phyloP scores from a whole-genome alignment of 1,140 invertebrate species.

The Nephotettix cincticeps region DNA sequence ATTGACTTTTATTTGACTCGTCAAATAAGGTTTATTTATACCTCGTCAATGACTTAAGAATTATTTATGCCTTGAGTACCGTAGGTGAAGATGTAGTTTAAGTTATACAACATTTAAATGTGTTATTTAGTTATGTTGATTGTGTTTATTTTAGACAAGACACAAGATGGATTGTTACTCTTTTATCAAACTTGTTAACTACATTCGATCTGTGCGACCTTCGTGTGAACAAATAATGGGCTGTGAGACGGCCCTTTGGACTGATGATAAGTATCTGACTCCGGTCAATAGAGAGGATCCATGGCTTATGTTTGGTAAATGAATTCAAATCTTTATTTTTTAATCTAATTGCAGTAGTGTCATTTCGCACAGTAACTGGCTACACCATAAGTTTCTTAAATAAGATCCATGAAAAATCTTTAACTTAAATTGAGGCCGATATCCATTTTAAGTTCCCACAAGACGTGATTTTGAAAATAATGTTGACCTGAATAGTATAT shows the following conservation, averaged over 20 bases:
- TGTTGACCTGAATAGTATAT: background rate
- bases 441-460: background rate
- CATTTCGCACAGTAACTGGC: background rate
- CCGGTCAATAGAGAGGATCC: slow-evolving; percentile 74
- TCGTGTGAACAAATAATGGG: slow-evolving; percentile 56
- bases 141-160: slow-evolving; percentile 21
- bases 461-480: background rate
- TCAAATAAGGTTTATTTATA: background rate
- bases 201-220: slow-evolving; percentile 65
- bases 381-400: background rate
- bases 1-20: background rate
- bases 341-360: slow-evolving; percentile 15
- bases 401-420: background rate
- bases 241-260: slow-evolving; percentile 57
- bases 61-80: too few species aligned
- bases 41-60: background rate
- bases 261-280: slow-evolving; percentile 73
- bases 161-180: slow-evolving; percentile 79
- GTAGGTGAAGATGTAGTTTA: too few species aligned
- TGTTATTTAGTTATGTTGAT: background rate
- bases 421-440: background rate
- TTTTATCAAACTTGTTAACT: slow-evolving; percentile 89
- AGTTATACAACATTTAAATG: too few species aligned
- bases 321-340: slow-evolving; percentile 41
- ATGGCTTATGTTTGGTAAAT: slow-evolving; percentile 80